phyloP scores from a whole-genome alignment of 2,888 invertebrate genomes.

The Lycocerus yunnanus region DNA sequence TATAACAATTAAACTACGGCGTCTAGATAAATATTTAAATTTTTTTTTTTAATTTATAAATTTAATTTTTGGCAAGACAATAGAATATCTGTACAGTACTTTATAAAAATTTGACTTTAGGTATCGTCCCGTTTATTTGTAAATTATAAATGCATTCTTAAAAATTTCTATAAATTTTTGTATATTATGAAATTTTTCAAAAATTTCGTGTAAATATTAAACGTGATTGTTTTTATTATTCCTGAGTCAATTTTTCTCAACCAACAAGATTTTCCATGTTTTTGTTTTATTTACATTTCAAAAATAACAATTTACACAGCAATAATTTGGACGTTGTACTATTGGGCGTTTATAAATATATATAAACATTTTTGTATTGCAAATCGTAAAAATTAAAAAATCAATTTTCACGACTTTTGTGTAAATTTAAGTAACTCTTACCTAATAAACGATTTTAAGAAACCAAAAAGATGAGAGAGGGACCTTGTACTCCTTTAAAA shows the following conservation, averaged over 20 bases:
- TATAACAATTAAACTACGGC: slow-evolving; percentile 16
- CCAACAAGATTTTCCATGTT: background rate
- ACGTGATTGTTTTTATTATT: slow-evolving; percentile 33
- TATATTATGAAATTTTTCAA: background rate
- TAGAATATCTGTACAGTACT: slow-evolving; percentile 27
- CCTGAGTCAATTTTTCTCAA: slow-evolving; percentile 30
- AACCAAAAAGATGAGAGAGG: background rate
- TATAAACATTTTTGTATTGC: background rate
- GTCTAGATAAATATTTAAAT: slow-evolving; percentile 20
- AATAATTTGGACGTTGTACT: background rate
- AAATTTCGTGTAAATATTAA: background rate
- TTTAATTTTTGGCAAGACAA: slow-evolving; percentile 31
- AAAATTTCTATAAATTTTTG: slow-evolving; percentile 7
- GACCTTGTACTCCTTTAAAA: background rate
- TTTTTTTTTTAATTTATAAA: slow-evolving; percentile 22
- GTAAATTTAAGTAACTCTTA: background rate
- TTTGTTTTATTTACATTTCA: background rate
- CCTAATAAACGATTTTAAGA: background rate
- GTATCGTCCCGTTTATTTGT: slow-evolving; percentile 1
- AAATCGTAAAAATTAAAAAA: background rate
- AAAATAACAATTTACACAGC: background rate
- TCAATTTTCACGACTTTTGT: background rate
- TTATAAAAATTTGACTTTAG: slow-evolving; percentile 19
- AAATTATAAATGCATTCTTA: slow-evolving; percentile 29
- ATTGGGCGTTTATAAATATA: background rate